Evolutionary conservation across 2,113 vertebrate genomes (phyloP).

Genomic region (Peucedramus taeniatus): DNA sequence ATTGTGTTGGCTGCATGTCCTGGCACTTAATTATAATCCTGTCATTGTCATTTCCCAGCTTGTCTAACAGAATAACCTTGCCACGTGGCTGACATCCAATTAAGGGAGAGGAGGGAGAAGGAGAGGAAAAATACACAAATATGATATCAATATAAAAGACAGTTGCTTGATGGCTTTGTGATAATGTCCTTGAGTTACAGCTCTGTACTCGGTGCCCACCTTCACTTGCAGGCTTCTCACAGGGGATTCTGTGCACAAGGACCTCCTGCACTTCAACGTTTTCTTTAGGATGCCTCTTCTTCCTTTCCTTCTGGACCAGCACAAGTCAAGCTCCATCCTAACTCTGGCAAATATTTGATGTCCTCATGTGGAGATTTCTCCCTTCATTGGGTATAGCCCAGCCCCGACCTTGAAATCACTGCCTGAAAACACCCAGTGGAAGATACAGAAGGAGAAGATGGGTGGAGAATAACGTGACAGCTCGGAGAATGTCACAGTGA

Average conservation of each 20-base stretch:
- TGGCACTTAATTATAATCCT: constrained; percentile 73
- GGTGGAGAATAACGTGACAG: neutral
- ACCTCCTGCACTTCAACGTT: neutral
- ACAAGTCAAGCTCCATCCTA: neutral
- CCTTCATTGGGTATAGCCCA: neutral
- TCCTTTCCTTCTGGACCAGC: neutral
- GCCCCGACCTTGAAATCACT: neutral
- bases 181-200: neutral
- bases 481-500: neutral
- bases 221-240: neutral
- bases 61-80: constrained; percentile 70
- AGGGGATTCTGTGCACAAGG: neutral
- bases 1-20: constrained; percentile 72
- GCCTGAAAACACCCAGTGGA: neutral
- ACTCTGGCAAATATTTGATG: neutral
- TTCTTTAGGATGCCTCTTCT: neutral
- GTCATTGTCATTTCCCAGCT: constrained; percentile 69
- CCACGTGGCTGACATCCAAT: constrained; percentile 57
- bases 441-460: neutral
- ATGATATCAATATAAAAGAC: neutral
- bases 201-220: neutral
- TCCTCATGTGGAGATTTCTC: neutral
- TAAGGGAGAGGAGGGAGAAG: neutral
- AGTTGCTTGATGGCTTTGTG: neutral
- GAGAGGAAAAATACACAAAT: neutral